phyloP scores from a whole-genome alignment of 2,888 invertebrate species.

The Drosophila stalkeri region DNA sequence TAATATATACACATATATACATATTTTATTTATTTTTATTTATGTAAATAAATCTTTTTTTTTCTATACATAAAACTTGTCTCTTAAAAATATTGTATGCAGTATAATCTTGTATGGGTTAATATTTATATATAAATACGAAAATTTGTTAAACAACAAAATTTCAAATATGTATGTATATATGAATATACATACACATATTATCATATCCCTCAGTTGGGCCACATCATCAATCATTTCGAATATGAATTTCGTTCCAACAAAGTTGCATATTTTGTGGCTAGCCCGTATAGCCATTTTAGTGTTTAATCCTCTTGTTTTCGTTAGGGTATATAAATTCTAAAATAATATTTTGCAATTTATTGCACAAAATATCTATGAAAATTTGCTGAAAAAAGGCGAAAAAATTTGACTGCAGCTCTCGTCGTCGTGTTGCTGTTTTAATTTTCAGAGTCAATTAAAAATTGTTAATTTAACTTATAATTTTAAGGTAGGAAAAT shows the following conservation, averaged over 20 bases:
- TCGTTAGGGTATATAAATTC: conserved; percentile 11
- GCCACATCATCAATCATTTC: neutral
- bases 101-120: too few relatives aligned
- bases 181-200: neutral
- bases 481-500: conserved; percentile 76
- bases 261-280: neutral
- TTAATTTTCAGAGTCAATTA: conserved; percentile 79
- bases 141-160: neutral
- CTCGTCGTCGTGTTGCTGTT: conserved; percentile 52
- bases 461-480: conserved; percentile 78
- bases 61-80: too few relatives aligned
- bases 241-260: fast-evolving
- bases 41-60: too few relatives aligned
- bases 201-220: neutral
- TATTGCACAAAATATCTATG: conserved; percentile 49
- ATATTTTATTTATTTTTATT: too few relatives aligned
- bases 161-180: neutral
- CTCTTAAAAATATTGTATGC: too few relatives aligned
- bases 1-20: too few relatives aligned
- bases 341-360: conserved; percentile 64
- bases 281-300: neutral
- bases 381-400: conserved; percentile 57
- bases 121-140: too few relatives aligned
- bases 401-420: conserved; percentile 39
- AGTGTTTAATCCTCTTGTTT: neutral